Evolutionary conservation across 2,113 vertebrate genomes (phyloP).

Genomic region (Thymallus thymallus): DNA sequence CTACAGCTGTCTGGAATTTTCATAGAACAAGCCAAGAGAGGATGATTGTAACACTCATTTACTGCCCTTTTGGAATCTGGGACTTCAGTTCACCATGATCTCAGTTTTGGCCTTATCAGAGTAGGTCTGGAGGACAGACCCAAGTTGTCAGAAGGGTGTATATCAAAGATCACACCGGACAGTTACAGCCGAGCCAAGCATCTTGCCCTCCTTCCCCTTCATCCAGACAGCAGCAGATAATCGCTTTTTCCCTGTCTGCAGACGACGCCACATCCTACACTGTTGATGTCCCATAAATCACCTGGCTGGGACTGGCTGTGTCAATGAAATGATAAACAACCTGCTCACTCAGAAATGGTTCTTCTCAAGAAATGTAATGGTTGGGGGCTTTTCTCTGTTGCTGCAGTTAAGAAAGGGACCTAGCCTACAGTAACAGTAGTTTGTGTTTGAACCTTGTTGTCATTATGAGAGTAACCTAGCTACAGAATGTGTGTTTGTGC

Average conservation of each 20-base stretch:
- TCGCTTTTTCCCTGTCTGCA: conserved; percentile 44
- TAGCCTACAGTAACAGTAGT: not conserved
- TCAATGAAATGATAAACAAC: too few relatives aligned
- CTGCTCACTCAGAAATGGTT: too few relatives aligned
- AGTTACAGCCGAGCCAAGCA: not conserved
- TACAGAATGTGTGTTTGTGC: not conserved
- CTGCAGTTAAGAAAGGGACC: too few relatives aligned
- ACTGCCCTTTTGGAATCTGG: not conserved
- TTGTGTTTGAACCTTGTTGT: not conserved
- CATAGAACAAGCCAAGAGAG: too few relatives aligned
- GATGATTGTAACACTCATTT: not conserved
- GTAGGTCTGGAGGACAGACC: not conserved
- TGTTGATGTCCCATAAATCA: conserved; percentile 47
- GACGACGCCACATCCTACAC: conserved; percentile 41
- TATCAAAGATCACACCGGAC: not conserved
- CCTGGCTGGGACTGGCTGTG: conserved; percentile 20
- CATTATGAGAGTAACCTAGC: too few relatives aligned
- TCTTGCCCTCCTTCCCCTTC: conserved; percentile 20
- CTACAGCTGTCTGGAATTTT: too few relatives aligned
- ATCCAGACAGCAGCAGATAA: conserved; percentile 22
- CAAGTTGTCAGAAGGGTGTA: not conserved
- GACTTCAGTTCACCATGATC: not conserved
- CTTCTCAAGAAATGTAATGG: too few relatives aligned
- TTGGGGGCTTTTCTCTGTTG: too few relatives aligned
- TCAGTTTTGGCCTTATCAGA: not conserved